Percentiles rank a stretch among this genome's conserved stretches.
Conservation (phyloP, 2,888 invertebrate genomes). For the Trichopoda pennipes region DNA sequence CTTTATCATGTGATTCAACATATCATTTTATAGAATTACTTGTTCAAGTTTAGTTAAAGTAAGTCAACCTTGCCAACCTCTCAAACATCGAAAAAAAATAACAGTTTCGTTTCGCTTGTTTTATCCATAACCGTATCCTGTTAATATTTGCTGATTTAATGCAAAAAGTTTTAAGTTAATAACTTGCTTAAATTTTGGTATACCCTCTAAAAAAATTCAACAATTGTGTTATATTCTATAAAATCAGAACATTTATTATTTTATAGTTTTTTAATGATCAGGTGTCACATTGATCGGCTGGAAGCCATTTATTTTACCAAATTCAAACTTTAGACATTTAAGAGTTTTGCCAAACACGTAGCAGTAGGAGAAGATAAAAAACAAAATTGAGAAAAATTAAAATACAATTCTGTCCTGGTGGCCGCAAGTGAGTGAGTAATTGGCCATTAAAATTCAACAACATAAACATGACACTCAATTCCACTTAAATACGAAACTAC, state of each 20-base stretch:
- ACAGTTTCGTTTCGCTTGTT: no score
- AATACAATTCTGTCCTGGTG: slow-evolving; percentile 54
- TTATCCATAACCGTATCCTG: no score
- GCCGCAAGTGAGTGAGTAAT: slow-evolving; percentile 67
- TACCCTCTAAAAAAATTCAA: slow-evolving; percentile 1
- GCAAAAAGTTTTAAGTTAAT: no score
- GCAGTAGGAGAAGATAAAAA: slow-evolving; percentile 39
- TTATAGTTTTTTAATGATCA: slow-evolving; percentile 68
- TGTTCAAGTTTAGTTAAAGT: no score
- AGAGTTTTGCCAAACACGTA: slow-evolving; percentile 14
- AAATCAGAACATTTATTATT: slow-evolving; percentile 65
- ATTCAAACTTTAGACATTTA: slow-evolving; percentile 39
- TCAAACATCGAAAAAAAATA: no score
- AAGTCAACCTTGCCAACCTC: no score
- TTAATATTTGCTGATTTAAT: no score
- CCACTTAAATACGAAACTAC: slow-evolving; percentile 32
- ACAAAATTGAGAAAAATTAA: slow-evolving; percentile 16
- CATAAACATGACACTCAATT: slow-evolving; percentile 67
- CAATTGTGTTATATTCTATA: slow-evolving; percentile 47
- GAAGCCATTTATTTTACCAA: slow-evolving; percentile 65
- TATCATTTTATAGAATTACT: no score
- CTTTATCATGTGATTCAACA: no score
- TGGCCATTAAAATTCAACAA: slow-evolving; percentile 67
- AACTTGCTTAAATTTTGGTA: no score
- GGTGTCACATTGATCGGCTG: slow-evolving; percentile 65